phyloP scores from a whole-genome alignment of 1,140 invertebrate species.

The Hycleus phaleratus region DNA sequence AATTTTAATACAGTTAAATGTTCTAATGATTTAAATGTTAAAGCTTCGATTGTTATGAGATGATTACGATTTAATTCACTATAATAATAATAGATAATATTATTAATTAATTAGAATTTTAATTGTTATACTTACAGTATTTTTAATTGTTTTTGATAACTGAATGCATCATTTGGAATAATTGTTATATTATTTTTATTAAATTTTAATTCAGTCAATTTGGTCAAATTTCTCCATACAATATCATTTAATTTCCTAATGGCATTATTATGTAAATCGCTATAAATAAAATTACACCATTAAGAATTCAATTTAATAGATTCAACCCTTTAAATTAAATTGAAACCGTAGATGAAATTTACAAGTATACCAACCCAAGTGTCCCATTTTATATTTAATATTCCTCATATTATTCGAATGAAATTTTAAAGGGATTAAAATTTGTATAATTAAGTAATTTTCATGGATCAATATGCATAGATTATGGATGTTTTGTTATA shows the following conservation, averaged over 20 bases:
- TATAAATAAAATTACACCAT: slow-evolving; percentile 41
- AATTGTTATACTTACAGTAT: slow-evolving; percentile 54
- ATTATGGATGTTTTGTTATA: too few relatives aligned
- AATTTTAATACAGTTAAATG: slow-evolving; percentile 66
- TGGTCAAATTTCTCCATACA: slow-evolving; percentile 63
- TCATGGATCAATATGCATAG: not conserved
- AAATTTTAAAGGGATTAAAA: not conserved
- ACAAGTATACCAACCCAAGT: too few relatives aligned
- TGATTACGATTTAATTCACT: slow-evolving; percentile 79
- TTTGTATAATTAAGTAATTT: not conserved
- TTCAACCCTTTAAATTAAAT: slow-evolving; percentile 35
- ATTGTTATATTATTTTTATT: slow-evolving; percentile 69
- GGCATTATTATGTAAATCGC: slow-evolving; percentile 69
- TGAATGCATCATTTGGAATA: slow-evolving; percentile 66
- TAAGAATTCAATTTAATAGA: slow-evolving; percentile 37
- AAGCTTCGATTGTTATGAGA: slow-evolving; percentile 63
- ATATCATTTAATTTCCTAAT: slow-evolving; percentile 59
- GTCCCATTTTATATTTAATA: not conserved
- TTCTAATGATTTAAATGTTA: slow-evolving; percentile 69
- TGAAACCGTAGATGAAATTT: too few relatives aligned
- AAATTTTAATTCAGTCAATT: slow-evolving; percentile 66
- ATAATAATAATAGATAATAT: slow-evolving; percentile 34
- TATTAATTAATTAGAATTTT: slow-evolving; percentile 7
- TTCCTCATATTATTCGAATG: not conserved
- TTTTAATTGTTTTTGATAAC: slow-evolving; percentile 57